Base-by-base conservation (phyloP, 1,140 invertebrate genomes). In the Pseudomyrmex concolor region DNA sequence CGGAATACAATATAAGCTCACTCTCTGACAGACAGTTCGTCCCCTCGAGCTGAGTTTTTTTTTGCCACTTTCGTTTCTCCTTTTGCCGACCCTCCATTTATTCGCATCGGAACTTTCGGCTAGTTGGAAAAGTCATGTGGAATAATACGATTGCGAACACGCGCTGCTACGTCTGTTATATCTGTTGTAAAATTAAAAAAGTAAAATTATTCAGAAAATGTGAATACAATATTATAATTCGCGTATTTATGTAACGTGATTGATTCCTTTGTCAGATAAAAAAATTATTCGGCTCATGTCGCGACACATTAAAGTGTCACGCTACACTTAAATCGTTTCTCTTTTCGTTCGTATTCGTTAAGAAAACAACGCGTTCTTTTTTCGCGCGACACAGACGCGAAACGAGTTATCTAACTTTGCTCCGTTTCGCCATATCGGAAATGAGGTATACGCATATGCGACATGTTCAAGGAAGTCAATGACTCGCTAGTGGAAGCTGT, bases 1-100 rank as follows among this genome's bases (percentile, higher is more conserved):
- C 60, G 84, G 89, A 91, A 93, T 92, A 92, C 90, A 86, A 88
- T 92, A 93, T 91, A 91, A 91, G 90, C 76, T 34, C 34, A 84
- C 77, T 86, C 66, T 88, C 87, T 91, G 64, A 78, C 74, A 78
- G 74, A 78, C 89, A 86, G 72, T 67, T 59, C 67, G 72, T 84
- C 82, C 86, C 84, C 84, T 89, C 78, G 70, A 60, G 74, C 86
- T 66, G 54, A 78, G 64, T 87, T 84, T 88, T 86, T 76, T 15
- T 83, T 86, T 66, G 80, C 73, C 76, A 51, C 81, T 86, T 68
- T 76, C 25, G 51, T 76, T 68, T 51, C 22, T 67, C 45, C 34
- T 67, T 25, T 63, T 63, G 5, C 3, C 73, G 84, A 76, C 84
- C 5, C 7, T 45, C 2, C 57, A 45, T 50, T 72, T 72, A 22